These are phyloP conservation scores for Subanguina moxae DNA, from an alignment of 1,140 invertebrate species.

Conservation along the genomic window DNA sequence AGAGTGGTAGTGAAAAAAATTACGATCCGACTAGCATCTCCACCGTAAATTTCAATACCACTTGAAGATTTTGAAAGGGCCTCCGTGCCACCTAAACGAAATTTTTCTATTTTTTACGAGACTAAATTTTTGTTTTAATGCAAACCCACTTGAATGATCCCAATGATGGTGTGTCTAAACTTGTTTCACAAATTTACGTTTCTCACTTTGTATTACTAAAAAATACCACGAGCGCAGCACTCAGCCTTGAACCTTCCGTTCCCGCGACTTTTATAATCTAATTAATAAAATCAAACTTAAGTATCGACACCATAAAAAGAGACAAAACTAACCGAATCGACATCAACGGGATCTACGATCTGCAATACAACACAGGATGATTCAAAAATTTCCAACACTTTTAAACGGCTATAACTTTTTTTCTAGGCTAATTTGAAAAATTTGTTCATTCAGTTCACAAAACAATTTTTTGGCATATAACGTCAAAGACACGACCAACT, in stretches of 20 bases:
- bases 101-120: too few relatives aligned
- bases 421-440: too few relatives aligned
- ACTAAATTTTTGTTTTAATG: too few relatives aligned
- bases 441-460: too few relatives aligned
- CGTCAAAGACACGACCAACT: too few relatives aligned
- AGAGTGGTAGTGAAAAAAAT: neutral
- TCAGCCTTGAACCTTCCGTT: neutral
- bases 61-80: neutral
- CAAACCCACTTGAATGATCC: constrained; percentile 28
- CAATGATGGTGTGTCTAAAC: constrained; percentile 19
- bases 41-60: constrained; percentile 22
- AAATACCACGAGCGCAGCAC: constrained; percentile 3
- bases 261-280: constrained; percentile 7
- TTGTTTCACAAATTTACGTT: neutral
- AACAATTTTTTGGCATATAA: too few relatives aligned
- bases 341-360: constrained; percentile 27
- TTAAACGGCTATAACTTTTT: too few relatives aligned
- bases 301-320: neutral
- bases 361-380: too few relatives aligned
- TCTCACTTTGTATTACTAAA: neutral
- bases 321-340: constrained; percentile 8
- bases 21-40: constrained; percentile 25
- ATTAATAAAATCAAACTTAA: neutral
- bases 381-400: neutral
- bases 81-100: neutral